Conservation (phyloP, 2,888 invertebrate species). For the Cephus spinipes region DNA sequence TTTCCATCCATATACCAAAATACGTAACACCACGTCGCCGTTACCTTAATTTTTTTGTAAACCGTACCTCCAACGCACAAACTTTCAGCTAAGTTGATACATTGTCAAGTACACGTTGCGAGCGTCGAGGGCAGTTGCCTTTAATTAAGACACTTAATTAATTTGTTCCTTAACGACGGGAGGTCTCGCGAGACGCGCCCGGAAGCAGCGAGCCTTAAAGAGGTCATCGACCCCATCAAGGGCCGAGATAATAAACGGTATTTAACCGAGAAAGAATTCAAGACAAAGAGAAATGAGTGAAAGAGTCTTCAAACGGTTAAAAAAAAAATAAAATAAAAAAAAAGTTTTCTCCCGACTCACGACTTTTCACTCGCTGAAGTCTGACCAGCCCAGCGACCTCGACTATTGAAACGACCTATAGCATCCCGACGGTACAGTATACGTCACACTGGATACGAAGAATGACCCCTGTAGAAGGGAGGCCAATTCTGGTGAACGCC, state of each 20-base stretch:
- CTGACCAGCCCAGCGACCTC: not conserved
- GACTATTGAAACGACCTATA: constrained; percentile 1
- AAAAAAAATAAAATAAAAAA: not conserved
- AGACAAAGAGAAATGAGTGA: not conserved
- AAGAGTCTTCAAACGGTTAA: not conserved
- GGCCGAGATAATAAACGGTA: not conserved
- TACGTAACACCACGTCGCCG: not conserved
- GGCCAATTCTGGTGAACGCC: constrained; percentile 46
- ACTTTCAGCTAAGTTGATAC: not conserved
- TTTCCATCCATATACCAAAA: not conserved
- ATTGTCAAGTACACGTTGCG: not conserved
- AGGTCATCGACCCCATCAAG: not conserved
- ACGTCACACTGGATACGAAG: not conserved
- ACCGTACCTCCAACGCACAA: not conserved
- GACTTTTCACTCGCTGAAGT: not conserved
- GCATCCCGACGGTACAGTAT: not conserved
- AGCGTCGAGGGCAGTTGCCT: not conserved
- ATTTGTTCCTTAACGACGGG: not conserved
- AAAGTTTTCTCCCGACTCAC: not conserved
- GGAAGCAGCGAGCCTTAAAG: not conserved
- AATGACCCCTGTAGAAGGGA: not conserved
- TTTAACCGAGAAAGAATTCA: not conserved
- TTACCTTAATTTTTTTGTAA: not conserved
- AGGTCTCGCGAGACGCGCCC: not conserved
- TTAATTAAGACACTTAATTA: not conserved